Evolutionary conservation across 1,140 invertebrate species (phyloP).

Genomic region (Drosophila grimshawi): DNA sequence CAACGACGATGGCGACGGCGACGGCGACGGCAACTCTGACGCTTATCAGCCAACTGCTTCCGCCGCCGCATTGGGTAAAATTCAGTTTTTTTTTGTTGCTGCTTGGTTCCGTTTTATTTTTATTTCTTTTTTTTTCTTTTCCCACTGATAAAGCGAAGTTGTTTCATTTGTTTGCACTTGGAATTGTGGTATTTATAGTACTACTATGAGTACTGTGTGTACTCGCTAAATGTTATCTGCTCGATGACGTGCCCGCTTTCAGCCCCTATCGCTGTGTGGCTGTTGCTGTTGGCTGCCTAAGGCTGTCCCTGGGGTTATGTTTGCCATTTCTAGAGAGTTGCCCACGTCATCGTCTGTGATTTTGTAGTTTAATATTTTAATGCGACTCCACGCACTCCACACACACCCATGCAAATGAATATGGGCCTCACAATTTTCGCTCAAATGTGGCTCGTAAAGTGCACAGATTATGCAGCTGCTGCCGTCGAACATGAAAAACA

Average conservation of each 20-base stretch:
- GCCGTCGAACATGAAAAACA: conserved; percentile 78
- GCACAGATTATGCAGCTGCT: conserved; percentile 76
- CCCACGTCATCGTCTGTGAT: conserved; percentile 30
- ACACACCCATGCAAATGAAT: conserved; percentile 23
- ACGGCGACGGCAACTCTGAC: conserved; percentile 37
- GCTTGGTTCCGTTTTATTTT: conserved; percentile 31
- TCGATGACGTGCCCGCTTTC: conserved; percentile 26
- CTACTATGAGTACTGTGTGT: conserved; percentile 14
- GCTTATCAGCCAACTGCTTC: conserved; percentile 44
- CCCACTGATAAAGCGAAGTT: conserved; percentile 40
- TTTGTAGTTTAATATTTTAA: background rate
- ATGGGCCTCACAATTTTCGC: conserved; percentile 36
- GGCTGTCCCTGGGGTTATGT: conserved; percentile 17
- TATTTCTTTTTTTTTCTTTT: conserved; percentile 23
- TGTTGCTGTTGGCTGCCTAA: background rate
- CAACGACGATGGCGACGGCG: conserved; percentile 52
- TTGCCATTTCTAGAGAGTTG: conserved; percentile 26
- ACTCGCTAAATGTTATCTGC: conserved; percentile 20
- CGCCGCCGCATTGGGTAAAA: conserved; percentile 53
- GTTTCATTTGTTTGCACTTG: conserved; percentile 74
- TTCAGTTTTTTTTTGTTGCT: conserved; percentile 21
- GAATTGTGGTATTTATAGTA: conserved; percentile 71
- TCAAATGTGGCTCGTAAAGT: conserved; percentile 66
- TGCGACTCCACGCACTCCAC: conserved; percentile 32
- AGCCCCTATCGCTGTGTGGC: conserved; percentile 27